These are phyloP conservation scores for Vipera latastei DNA, from an alignment of 2,797 vertebrate genomes.

Conservation along the genomic window DNA sequence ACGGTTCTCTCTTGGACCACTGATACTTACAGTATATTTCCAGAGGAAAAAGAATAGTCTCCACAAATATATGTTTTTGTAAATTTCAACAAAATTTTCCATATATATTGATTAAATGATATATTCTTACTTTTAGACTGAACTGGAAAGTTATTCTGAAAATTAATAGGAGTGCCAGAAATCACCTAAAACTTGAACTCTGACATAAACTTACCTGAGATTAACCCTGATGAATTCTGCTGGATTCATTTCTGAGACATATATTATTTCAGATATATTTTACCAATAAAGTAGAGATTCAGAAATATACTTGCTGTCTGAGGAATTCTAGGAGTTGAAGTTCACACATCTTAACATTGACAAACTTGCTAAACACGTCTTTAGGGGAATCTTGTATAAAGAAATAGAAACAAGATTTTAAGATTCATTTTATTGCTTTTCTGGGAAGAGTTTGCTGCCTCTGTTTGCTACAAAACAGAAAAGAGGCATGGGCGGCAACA, in stretches of 20 bases:
- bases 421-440: not conserved
- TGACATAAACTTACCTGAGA: not conserved
- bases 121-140: conserved; percentile 17
- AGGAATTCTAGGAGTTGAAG: not conserved
- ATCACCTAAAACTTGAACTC: not conserved
- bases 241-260: not conserved
- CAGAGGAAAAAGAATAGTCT: not conserved
- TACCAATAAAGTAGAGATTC: not conserved
- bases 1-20: rapidly evolving
- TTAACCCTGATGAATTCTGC: not conserved
- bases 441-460: not conserved
- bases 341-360: not conserved
- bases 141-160: not conserved
- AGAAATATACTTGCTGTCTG: not conserved
- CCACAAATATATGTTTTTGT: not conserved
- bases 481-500: not conserved
- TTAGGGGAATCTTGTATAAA: not conserved
- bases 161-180: conserved; percentile 5
- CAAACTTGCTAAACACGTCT: not conserved
- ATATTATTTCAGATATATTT: not conserved
- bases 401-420: not conserved
- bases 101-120: not conserved
- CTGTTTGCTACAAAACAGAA: not conserved
- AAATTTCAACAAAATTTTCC: not conserved
- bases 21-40: not conserved